Evolutionary conservation across 2,888 invertebrate genomes (phyloP).

Genomic region (Xanthia icteritia): DNA sequence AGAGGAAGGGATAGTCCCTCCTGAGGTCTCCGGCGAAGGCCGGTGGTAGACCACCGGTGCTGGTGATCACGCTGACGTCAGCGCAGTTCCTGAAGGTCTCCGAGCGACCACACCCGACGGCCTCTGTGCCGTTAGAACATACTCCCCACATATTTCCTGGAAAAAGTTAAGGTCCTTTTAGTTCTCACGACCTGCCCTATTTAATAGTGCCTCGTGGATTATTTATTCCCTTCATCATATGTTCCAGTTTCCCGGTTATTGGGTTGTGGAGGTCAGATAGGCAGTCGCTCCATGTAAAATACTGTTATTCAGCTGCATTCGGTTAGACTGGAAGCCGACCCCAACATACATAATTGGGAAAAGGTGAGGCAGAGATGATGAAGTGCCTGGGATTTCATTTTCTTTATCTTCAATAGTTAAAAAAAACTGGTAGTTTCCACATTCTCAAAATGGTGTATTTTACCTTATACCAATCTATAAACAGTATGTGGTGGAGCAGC

Average conservation of each 20-base stretch:
- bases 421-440: no score
- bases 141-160: slow-evolving; percentile 97
- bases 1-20: slow-evolving; percentile 93
- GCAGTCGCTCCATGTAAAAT: not conserved
- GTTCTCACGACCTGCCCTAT: not conserved
- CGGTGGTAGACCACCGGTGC: slow-evolving; percentile 94
- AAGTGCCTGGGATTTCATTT: not conserved
- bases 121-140: slow-evolving; percentile 96
- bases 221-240: not conserved
- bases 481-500: no score
- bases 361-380: not conserved
- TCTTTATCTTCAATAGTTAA: no score
- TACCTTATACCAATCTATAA: no score
- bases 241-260: not conserved
- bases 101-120: slow-evolving; percentile 96
- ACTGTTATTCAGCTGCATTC: not conserved
- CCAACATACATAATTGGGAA: no score
- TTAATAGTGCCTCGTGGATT: not conserved
- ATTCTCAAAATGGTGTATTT: no score
- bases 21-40: slow-evolving; percentile 91
- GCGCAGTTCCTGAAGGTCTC: slow-evolving; percentile 98
- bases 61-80: slow-evolving; percentile 95
- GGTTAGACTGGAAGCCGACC: not conserved
- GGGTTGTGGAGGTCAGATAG: no score
- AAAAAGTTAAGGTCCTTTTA: not conserved